Evolutionary conservation across 2,888 invertebrate species (phyloP), one percentile per base, ranked within the genome.

Genomic region (Euplexia lucipara): DNA sequence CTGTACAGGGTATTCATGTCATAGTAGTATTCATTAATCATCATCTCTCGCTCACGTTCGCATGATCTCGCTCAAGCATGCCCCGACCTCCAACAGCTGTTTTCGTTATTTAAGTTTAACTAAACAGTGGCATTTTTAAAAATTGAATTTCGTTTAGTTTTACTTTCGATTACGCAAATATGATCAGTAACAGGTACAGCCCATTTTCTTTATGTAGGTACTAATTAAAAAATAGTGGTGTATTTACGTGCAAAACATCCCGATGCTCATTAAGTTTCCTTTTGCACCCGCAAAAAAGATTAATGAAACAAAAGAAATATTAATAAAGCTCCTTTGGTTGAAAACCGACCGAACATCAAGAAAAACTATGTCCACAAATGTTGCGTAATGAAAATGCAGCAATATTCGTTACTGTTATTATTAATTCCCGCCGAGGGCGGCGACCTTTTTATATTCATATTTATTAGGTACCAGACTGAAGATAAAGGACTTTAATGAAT

Each of bases 331-430:
- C 6, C 47, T 53, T 32, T 47, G 12, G 7, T 30, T 45, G 4
- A 30, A 51, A 39, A 26, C 34, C 18, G 20, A 35, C 32, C 5
- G 14, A 32, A 12, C 14, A 32, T 18, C 18, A 30, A 67, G 32
- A 26, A 37, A 49, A 37, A 69, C 57, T 62, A 63, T 63, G 37
- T 52, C 49, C 56, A 56, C 35, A 70, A 45, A 42, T 47, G 58
- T 39, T 26, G 37, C 42, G 14, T 22, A 69, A 64, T 64, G 47
- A 42, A 63, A 73, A 56, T 63, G 41, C 75, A 56, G 63, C 51
- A 42, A 63, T 22, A 63, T 41, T 41, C 58, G n/a, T n/a, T n/a
- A n/a, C n/a, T n/a, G n/a, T 54, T 32, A 58, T 69, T 44, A 73
- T 63, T 63, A 63, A 58, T 4, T 68, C 26, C 41, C 48, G 39